Evolutionary conservation across 2,888 invertebrate species (phyloP).

Genomic region (Margaritifera margaritifera): DNA sequence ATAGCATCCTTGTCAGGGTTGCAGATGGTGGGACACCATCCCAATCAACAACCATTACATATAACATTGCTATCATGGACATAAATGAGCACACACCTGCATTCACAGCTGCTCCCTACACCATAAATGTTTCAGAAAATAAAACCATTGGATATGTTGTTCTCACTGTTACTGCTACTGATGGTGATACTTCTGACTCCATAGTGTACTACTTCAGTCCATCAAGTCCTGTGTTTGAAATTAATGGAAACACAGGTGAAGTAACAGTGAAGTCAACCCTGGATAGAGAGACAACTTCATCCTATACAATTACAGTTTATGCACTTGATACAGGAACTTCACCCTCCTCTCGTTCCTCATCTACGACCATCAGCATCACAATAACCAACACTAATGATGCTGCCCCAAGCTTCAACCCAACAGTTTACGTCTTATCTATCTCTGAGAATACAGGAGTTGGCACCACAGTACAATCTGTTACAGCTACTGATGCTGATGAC

Average conservation of each 20-base stretch:
- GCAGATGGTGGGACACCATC: conserved; percentile 44
- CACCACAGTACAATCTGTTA: conserved; percentile 39
- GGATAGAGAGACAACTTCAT: conserved; percentile 35
- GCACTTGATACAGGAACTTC: conserved; percentile 39
- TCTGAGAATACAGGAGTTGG: conserved; percentile 42
- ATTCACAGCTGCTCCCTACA: conserved; percentile 41
- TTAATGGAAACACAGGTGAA: conserved; percentile 40
- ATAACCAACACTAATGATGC: conserved; percentile 61
- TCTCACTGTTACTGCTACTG: conserved; percentile 44
- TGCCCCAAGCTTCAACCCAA: conserved; percentile 56
- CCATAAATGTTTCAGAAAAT: conserved; percentile 37
- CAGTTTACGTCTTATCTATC: conserved; percentile 42
- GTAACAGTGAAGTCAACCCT: conserved; percentile 30
- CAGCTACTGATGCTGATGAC: conserved; percentile 51
- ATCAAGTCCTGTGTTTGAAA: conserved; percentile 31
- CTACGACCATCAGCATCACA: conserved; percentile 51
- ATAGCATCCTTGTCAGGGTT: conserved; percentile 46
- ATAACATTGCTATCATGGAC: conserved; percentile 47
- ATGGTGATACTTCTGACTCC: conserved; percentile 41
- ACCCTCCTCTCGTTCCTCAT: conserved; percentile 24
- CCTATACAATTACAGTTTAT: conserved; percentile 28
- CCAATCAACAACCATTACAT: conserved; percentile 39
- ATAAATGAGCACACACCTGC: conserved; percentile 59
- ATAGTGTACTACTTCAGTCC: conserved; percentile 44
- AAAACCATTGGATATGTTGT: conserved; percentile 33